A percentile compares a stretch with the other conserved stretches of the same genome.
These are phyloP conservation scores for Eristalis pertinax DNA, from an alignment of 2,888 invertebrate species.

Conservation along the genomic window DNA sequence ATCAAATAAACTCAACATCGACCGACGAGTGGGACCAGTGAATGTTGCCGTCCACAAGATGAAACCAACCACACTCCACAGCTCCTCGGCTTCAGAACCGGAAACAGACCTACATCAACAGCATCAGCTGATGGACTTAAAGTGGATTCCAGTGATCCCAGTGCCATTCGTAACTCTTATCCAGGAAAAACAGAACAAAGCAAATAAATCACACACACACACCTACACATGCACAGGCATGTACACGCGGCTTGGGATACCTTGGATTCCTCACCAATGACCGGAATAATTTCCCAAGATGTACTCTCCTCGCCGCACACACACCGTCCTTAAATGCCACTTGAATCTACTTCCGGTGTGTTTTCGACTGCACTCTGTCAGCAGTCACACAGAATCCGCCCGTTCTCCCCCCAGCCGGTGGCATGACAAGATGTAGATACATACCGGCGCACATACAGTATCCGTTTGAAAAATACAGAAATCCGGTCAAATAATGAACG, in stretches of 20 bases:
- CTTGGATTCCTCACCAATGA: slow-evolving; percentile 43
- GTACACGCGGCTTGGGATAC: background rate
- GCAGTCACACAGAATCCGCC: background rate
- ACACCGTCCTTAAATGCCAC: slow-evolving; percentile 49
- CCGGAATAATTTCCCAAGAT: slow-evolving; percentile 60
- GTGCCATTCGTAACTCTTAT: slow-evolving; percentile 11
- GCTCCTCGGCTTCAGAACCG: slow-evolving; percentile 10
- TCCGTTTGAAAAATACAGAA: slow-evolving; percentile 37
- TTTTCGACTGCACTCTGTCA: background rate
- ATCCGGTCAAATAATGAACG: slow-evolving; percentile 55
- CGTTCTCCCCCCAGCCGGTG: too few relatives aligned
- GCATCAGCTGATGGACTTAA: slow-evolving; percentile 31
- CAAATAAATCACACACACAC: slow-evolving; percentile 14
- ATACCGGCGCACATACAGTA: background rate
- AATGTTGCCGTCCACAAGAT: background rate
- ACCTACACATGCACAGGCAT: too few relatives aligned
- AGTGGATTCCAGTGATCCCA: slow-evolving; percentile 13
- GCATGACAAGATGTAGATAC: background rate
- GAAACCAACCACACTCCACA: slow-evolving; percentile 27
- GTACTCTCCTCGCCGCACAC: background rate
- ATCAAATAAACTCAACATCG: slow-evolving; percentile 7
- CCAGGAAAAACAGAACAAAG: slow-evolving; percentile 23
- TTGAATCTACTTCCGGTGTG: slow-evolving; percentile 49
- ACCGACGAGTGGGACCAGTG: too few relatives aligned
- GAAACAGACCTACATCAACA: slow-evolving; percentile 58